Base-by-base conservation (phyloP, 2,113 vertebrate species). In the Sialia sialis region DNA sequence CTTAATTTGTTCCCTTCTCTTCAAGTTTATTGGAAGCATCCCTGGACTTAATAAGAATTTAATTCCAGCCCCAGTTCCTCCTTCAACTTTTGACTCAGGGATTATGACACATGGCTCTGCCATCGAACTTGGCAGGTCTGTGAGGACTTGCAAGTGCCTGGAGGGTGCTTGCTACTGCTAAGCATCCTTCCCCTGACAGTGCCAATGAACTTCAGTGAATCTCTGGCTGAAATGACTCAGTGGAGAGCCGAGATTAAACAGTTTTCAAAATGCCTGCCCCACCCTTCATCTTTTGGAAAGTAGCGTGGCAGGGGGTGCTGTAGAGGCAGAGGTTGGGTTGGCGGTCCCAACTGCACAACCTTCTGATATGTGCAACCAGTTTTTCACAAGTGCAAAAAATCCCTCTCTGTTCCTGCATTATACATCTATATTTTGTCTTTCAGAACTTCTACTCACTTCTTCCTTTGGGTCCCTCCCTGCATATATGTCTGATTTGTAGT, bases 401-500 rank as follows among this genome's bases (percentile, higher is more conserved):
- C 41, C 23, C 11, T 60, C 39, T 70, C 34, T 88, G 46, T 84
- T 77, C 9, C 39, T 68, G 56, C 44, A 29, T 43, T 59, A 49
- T 1, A 44, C 34, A 34, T 74, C 54, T 55, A 13, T 32, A 46
- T 83, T 86, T 83, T 87, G 72, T 80, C n/a, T 78, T 90, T 89
- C 79, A 87, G 86, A 94, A 68, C 64, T 36, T 74, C 46, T 80
- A 1, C 34, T 75, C 1, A 3, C 26, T 63, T 73, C 48, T 78
- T 91, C 60, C 55, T 87, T 90, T 82, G 58, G n/a, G 22, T 93
- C 36, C 23, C 19, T 78, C 51, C 58, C 16, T 75, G 38, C 41
- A 43, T 81, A 17, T 69, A 68, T 79, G 68, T 81, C 94, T 90
- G 82, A 92, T 90, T 74, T 90, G 48, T 90, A 68, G 81, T 84